A percentile compares a stretch with the other conserved stretches of the same genome.
Evolutionary conservation across 2,113 vertebrate genomes (phyloP).

Genomic region (Emydocephalus ijimae): DNA sequence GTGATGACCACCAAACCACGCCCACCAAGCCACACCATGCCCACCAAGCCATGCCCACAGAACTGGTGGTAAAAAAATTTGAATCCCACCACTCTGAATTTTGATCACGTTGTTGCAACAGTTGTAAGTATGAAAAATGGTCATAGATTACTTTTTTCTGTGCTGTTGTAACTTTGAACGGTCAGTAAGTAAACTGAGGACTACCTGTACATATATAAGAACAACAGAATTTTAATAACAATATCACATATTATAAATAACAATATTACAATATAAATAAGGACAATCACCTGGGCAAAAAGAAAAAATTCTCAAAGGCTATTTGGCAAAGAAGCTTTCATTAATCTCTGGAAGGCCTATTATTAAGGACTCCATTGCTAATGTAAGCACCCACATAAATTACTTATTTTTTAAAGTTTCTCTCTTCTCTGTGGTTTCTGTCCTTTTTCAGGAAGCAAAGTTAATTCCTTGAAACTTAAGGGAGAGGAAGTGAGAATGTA

Average conservation of each 20-base stretch:
- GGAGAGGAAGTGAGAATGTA: neutral
- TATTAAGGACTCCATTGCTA: neutral
- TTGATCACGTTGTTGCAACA: too few species aligned
- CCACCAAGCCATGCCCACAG: too few species aligned
- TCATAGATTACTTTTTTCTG: too few species aligned
- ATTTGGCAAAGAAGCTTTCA: neutral
- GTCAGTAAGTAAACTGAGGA: too few species aligned
- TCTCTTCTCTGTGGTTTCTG: neutral
- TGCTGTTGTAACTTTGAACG: too few species aligned
- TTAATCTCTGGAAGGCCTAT: neutral
- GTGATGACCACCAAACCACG: too few species aligned
- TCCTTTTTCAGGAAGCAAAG: neutral
- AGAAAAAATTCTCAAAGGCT: neutral
- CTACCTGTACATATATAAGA: neutral
- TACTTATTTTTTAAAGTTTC: neutral
- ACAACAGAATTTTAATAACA: neutral
- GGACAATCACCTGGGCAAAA: neutral
- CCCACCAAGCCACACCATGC: too few species aligned
- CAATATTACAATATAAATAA: neutral
- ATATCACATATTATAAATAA: neutral
- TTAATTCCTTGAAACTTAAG: neutral
- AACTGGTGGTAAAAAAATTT: too few species aligned
- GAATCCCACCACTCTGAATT: too few species aligned
- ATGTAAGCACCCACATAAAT: neutral
- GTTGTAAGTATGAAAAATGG: too few species aligned